A percentile compares a stretch with the other conserved stretches of the same genome.
Evolutionary conservation across 1,140 invertebrate species (phyloP).

Genomic region (Pararge aegeria): DNA sequence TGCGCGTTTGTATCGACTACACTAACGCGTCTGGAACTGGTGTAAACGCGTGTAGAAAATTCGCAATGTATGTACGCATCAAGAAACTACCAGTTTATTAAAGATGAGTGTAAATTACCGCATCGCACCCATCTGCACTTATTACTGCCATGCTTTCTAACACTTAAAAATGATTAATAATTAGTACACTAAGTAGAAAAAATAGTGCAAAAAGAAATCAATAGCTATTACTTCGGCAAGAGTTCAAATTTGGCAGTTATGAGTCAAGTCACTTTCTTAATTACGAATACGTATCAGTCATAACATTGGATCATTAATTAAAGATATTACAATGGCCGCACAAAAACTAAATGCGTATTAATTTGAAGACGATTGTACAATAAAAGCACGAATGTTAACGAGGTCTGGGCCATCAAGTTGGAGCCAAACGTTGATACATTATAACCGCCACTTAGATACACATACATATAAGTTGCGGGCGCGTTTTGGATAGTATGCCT

Average conservation of each 20-base stretch:
- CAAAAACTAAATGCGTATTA: slow-evolving; percentile 22
- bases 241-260: slow-evolving; percentile 1
- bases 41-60: too few relatives aligned
- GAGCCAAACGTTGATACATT: slow-evolving; percentile 5
- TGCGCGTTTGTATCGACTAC: too few relatives aligned
- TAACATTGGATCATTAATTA: slow-evolving; percentile 24
- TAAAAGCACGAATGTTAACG: slow-evolving; percentile 30
- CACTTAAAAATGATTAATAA: not conserved
- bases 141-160: not conserved
- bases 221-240: not conserved
- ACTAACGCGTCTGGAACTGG: too few relatives aligned
- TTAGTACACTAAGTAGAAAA: not conserved
- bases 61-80: too few relatives aligned
- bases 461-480: too few relatives aligned
- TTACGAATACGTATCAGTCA: slow-evolving; percentile 14
- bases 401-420: slow-evolving; percentile 27
- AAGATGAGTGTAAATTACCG: too few relatives aligned
- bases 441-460: not conserved
- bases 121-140: too few relatives aligned
- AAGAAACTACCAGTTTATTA: too few relatives aligned
- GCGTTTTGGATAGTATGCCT: too few relatives aligned
- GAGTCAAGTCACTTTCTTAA: not conserved
- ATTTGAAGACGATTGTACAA: slow-evolving; percentile 24
- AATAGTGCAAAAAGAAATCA: not conserved
- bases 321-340: slow-evolving; percentile 12